Base-by-base conservation (phyloP, 2,113 vertebrate genomes). In the Melospiza melodia region DNA sequence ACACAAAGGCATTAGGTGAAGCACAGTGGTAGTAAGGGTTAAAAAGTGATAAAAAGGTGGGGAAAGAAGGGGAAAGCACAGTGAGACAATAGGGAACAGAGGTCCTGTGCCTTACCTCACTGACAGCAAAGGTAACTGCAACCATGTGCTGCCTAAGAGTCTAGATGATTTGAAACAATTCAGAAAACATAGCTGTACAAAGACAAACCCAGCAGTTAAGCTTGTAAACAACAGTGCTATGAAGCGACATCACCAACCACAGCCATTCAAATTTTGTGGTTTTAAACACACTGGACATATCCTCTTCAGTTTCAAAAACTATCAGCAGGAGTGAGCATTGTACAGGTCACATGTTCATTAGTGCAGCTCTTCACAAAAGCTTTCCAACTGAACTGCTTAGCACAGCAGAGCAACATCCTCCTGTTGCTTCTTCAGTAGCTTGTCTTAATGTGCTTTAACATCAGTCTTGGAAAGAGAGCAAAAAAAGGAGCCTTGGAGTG, bases 351-450 rank as follows among this genome's bases (percentile, higher is more conserved):
- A 7, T 0, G 4, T 27, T 66, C 31, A 24, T 41, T 28, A 80
- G 61, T 0, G 0, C 8, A 78, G 62, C 22, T 49, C 43, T 75
- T 58, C 62, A 66, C 0, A 0, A 89, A 81, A 86, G 43, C 41
- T 84, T 80, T 58, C 59, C 55, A 68, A 19, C 15, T n/a, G 11
- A 87, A 43, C 28, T 89, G 35, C 78, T 78, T 46, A n/a, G 31
- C 58, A 65, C 2, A 37, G 35, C 61, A 85, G 17, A 87, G 58
- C 15, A 73, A 35, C 8, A 35, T 28, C 27, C 35, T 85, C 62
- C 24, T 57, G 33, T 8, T 88, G 15, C 67, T 77, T 39, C 76
- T 65, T 39, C 66, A 52, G 35, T 30, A 33, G 28, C 58, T 74
- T 80, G 49, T 83, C 37, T 61, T 66, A 37, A 49, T 23, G 15